A percentile compares a stretch with the other conserved stretches of the same genome.
Evolutionary conservation across 2,888 invertebrate genomes (phyloP).

Genomic region (Eumerus sabulonum): DNA sequence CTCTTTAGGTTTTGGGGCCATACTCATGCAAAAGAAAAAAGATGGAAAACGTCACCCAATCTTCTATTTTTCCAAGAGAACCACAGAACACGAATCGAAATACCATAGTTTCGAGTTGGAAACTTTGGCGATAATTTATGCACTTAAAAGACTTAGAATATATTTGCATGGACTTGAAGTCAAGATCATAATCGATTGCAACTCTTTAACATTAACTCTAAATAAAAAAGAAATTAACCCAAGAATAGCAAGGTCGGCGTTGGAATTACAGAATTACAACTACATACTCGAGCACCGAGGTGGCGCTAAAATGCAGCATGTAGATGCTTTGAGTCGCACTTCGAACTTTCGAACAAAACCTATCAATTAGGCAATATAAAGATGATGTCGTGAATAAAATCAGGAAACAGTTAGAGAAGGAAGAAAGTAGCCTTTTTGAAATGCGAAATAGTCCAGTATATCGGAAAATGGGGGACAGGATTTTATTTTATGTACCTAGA

Average conservation of each 20-base stretch:
- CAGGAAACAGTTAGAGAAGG: neutral
- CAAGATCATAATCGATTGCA: constrained; percentile 69
- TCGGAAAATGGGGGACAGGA: constrained; percentile 14
- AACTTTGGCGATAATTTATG: neutral
- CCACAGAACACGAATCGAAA: too few relatives aligned
- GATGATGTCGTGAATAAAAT: neutral
- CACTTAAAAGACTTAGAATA: constrained; percentile 64
- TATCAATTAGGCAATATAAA: neutral
- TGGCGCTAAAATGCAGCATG: constrained; percentile 8
- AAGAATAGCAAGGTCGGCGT: constrained; percentile 64
- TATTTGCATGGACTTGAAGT: constrained; percentile 70
- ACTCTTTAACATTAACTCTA: constrained; percentile 54
- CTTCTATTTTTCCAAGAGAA: constrained; percentile 57
- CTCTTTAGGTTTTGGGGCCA: constrained; percentile 6
- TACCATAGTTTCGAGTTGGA: too few relatives aligned
- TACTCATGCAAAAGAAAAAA: neutral
- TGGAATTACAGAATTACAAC: constrained; percentile 71
- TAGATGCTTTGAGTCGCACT: constrained; percentile 1
- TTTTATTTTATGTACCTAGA: constrained; percentile 46
- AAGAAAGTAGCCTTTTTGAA: neutral
- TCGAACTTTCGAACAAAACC: neutral
- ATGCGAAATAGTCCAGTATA: neutral
- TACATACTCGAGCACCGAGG: neutral
- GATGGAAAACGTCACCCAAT: constrained; percentile 33
- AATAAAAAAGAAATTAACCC: constrained; percentile 64